Evolutionary conservation across 1,140 invertebrate genomes (phyloP), one percentile per base, ranked within the genome.

Genomic region (Ips typographus): DNA sequence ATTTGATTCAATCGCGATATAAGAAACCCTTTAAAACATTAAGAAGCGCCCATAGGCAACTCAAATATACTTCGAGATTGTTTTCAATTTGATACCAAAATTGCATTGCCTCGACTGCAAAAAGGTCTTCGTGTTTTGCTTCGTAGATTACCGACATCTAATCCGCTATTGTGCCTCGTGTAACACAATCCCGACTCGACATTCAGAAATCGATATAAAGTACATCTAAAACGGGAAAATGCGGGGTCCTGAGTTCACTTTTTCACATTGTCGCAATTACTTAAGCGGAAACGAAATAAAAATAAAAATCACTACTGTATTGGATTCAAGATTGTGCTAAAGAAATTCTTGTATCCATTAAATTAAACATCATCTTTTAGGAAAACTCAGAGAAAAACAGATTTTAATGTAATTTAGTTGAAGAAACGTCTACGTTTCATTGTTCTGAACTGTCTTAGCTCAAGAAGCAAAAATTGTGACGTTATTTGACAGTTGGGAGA

Each of bases 121-220:
- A 49, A 49, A 49, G 44, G 6, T 22, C 44, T 49, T 49, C 44
- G 44, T 49, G 44, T 49, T 8, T 49, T 49, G 44, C 44, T 22
- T 49, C 1, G 6, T 49, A 49, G 44, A 49, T 49, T 49, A 49
- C 44, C 44, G 44, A 49, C 44, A 49, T 49, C 44, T 49, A 49
- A 49, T 49, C 44, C 44, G 44, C 44, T 49, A 49, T 49, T 49
- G 44, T 49, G 44, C 44, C 44, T 49, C 44, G 44, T 49, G 44
- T 49, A 8, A 22, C 44, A 49, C 44, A 22, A 49, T 49, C 44
- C 22, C 22, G 44, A 49, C 44, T 49, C 44, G 44, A 49, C 44
- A 49, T 49, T 49, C 44, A 49, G 44, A 49, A 49, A 49, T 49
- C 44, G 44, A 49, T 49, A 49, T 8, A 49, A 49, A 49, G 44